Percentiles rank a stretch among this genome's conserved stretches.
Evolutionary conservation across 1,140 invertebrate genomes (phyloP).

Genomic region (Bombus consobrinus): DNA sequence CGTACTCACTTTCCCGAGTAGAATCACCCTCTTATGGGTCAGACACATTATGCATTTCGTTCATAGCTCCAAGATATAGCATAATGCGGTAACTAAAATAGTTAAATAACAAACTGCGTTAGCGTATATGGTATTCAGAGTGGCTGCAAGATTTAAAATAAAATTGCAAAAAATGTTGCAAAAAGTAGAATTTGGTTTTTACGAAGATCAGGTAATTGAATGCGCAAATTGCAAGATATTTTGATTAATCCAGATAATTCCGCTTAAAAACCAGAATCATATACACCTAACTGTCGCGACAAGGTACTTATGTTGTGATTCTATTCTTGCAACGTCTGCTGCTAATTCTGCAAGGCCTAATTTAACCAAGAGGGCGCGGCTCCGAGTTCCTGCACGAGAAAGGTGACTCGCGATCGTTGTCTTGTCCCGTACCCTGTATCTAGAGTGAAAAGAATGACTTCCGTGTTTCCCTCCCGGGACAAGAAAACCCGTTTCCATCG

Average conservation of each 20-base stretch:
- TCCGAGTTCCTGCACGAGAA: not conserved
- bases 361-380: not conserved
- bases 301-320: not conserved
- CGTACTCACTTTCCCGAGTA: not conserved
- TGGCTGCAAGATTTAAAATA: not conserved
- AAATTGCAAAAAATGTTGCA: not conserved
- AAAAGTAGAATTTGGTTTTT: not conserved
- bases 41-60: not conserved
- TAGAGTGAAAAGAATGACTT: not conserved
- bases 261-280: not conserved
- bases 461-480: not conserved
- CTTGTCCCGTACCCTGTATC: not conserved
- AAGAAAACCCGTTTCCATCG: not conserved
- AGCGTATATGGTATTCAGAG: not conserved
- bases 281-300: not conserved
- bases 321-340: not conserved
- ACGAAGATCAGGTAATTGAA: too few relatives aligned
- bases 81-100: not conserved
- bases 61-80: not conserved
- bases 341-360: not conserved
- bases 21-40: not conserved
- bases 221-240: too few relatives aligned
- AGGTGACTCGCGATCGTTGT: not conserved
- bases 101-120: not conserved
- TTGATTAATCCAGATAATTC: too few relatives aligned